These are phyloP conservation scores for Ligdia adustata DNA, from an alignment of 2,888 invertebrate genomes.

Conservation along the genomic window DNA sequence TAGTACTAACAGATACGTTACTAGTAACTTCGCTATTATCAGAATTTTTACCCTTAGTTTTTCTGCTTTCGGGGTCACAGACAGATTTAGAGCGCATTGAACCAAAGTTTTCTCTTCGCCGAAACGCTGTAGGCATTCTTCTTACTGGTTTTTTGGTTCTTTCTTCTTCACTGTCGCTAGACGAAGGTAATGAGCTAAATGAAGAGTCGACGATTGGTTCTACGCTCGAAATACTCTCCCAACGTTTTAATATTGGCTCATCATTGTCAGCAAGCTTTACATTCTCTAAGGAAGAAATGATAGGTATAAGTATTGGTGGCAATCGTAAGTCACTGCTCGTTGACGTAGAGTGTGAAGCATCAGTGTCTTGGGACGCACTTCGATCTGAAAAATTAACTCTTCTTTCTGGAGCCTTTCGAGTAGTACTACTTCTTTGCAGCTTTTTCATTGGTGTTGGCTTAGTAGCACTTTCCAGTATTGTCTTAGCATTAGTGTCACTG, in stretches of 20 bases:
- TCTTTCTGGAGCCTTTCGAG: slow-evolving; percentile 72
- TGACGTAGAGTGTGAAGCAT: slow-evolving; percentile 84
- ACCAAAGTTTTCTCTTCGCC: slow-evolving; percentile 69
- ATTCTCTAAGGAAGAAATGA: slow-evolving; percentile 86
- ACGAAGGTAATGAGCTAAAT: slow-evolving; percentile 83
- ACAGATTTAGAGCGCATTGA: slow-evolving; percentile 76
- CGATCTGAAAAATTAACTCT: slow-evolving; percentile 80
- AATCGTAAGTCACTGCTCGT: slow-evolving; percentile 86
- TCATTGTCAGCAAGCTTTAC: slow-evolving; percentile 68
- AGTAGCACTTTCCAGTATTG: slow-evolving; percentile 41
- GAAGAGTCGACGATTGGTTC: slow-evolving; percentile 89
- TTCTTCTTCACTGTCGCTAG: slow-evolving; percentile 78
- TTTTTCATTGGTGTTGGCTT: slow-evolving; percentile 58
- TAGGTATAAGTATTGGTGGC: slow-evolving; percentile 89
- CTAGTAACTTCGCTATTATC: slow-evolving; percentile 74
- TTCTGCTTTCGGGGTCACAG: slow-evolving; percentile 75
- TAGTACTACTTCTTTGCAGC: slow-evolving; percentile 75
- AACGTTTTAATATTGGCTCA: slow-evolving; percentile 76
- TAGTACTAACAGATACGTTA: slow-evolving; percentile 73
- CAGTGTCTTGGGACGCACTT: slow-evolving; percentile 85
- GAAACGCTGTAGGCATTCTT: slow-evolving; percentile 68
- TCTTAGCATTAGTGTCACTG: slow-evolving; percentile 54
- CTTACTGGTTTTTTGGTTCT: slow-evolving; percentile 63
- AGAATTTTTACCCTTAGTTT: slow-evolving; percentile 58
- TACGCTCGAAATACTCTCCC: slow-evolving; percentile 88